A percentile compares a stretch with the other conserved stretches of the same genome.
These are phyloP conservation scores for Labeo calbasu DNA, from an alignment of 2,797 vertebrate species.

Conservation along the genomic window DNA sequence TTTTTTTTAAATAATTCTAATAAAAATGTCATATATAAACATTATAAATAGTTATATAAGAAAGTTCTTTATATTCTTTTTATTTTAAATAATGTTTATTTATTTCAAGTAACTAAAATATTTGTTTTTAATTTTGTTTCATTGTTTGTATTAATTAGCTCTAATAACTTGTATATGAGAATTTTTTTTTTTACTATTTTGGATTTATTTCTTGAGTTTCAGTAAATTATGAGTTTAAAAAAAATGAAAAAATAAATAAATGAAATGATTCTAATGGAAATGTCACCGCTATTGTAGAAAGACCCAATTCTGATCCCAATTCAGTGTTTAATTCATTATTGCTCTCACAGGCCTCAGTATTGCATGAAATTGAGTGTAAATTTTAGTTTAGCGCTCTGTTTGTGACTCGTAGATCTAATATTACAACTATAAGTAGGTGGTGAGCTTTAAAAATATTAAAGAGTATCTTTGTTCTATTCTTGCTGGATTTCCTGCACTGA, in stretches of 20 bases:
- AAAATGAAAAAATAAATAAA: background rate
- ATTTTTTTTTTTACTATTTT: background rate
- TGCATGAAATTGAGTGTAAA: background rate
- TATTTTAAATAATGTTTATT: too few relatives aligned
- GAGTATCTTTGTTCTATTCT: background rate
- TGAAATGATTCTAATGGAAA: rapidly evolving
- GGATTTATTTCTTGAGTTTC: background rate
- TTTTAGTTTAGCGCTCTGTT: background rate
- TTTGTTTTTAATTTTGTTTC: too few relatives aligned
- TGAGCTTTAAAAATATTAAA: background rate
- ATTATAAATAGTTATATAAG: too few relatives aligned
- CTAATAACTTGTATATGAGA: too few relatives aligned
- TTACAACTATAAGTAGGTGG: background rate
- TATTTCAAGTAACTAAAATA: too few relatives aligned
- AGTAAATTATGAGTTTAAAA: background rate
- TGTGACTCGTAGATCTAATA: background rate
- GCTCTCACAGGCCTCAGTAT: slow-evolving; percentile 5
- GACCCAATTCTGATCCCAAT: background rate
- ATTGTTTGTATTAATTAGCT: too few relatives aligned
- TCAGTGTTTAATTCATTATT: background rate
- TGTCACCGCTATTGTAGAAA: slow-evolving; percentile 11
- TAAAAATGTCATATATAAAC: too few relatives aligned
- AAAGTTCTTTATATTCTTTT: too few relatives aligned
- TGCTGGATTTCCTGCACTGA: background rate
- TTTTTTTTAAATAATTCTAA: too few relatives aligned